Conservation (phyloP, 2,113 vertebrate genomes). For the Malaclemys terrapin region DNA sequence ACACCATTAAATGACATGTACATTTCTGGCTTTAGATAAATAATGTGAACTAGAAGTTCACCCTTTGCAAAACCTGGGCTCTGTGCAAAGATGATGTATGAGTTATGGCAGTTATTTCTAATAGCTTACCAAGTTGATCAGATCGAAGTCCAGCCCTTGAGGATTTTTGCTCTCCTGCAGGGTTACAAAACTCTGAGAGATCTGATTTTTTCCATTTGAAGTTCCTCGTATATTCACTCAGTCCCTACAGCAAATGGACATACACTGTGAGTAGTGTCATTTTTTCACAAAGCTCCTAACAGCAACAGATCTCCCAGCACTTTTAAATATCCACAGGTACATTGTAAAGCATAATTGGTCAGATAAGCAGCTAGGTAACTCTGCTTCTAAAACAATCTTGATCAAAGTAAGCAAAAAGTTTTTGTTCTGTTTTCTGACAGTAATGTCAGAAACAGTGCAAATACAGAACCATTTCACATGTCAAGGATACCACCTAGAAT, state of each 20-base stretch:
- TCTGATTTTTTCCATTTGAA: constrained; percentile 79
- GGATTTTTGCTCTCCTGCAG: constrained; percentile 63
- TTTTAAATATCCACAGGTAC: neutral
- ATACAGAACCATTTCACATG: neutral
- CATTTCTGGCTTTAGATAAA: neutral
- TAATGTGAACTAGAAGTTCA: neutral
- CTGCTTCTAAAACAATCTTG: neutral
- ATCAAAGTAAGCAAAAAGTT: accelerated
- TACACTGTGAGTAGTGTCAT: neutral
- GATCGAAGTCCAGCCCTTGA: constrained; percentile 86
- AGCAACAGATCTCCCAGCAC: accelerated
- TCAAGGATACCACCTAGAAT: neutral
- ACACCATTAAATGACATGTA: accelerated
- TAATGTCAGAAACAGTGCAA: neutral
- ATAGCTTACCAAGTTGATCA: constrained; percentile 84
- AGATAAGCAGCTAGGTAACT: accelerated
- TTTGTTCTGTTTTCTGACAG: neutral
- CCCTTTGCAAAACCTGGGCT: neutral
- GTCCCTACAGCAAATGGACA: constrained; percentile 77
- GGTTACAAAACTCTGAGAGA: constrained; percentile 63
- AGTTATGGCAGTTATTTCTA: neutral
- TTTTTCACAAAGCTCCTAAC: neutral
- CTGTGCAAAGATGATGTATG: neutral
- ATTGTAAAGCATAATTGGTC: neutral
- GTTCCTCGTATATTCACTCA: constrained; percentile 86